Conservation (phyloP, 2,113 vertebrate species). For the Marmota monax region DNA sequence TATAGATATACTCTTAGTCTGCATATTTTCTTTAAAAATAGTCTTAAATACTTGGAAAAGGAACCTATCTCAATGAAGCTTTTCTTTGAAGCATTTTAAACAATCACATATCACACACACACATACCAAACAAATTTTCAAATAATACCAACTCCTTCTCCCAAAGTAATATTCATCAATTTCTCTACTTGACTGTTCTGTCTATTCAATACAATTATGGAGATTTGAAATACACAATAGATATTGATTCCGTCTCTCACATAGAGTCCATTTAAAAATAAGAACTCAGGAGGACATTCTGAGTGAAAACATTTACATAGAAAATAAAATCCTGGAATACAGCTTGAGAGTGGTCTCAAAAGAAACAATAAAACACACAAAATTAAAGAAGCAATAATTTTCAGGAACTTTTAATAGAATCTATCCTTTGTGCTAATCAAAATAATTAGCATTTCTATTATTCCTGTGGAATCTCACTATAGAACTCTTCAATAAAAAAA, state of each 20-base stretch:
- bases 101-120: slow-evolving; percentile 30
- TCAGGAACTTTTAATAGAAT: slow-evolving; percentile 64
- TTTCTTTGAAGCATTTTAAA: slow-evolving; percentile 62
- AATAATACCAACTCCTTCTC: slow-evolving; percentile 33
- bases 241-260: slow-evolving; percentile 67
- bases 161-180: slow-evolving; percentile 68
- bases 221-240: slow-evolving; percentile 68
- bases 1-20: not conserved
- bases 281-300: slow-evolving; percentile 54
- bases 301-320: slow-evolving; percentile 51
- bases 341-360: slow-evolving; percentile 23
- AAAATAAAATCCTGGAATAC: slow-evolving; percentile 64
- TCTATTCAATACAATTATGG: slow-evolving; percentile 61
- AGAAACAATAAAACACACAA: slow-evolving; percentile 35
- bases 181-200: slow-evolving; percentile 43
- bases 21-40: slow-evolving; percentile 2
- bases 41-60: not conserved
- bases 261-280: slow-evolving; percentile 66
- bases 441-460: slow-evolving; percentile 76
- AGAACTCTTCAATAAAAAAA: slow-evolving; percentile 44
- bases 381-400: slow-evolving; percentile 62
- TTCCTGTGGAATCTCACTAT: slow-evolving; percentile 54
- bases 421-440: slow-evolving; percentile 1
- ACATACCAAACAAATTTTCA: slow-evolving; percentile 54
- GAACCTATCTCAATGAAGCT: not conserved